A percentile compares a stretch with the other conserved stretches of the same genome.
Conservation (phyloP, 2,113 vertebrate species). For the Sitta europaea region DNA sequence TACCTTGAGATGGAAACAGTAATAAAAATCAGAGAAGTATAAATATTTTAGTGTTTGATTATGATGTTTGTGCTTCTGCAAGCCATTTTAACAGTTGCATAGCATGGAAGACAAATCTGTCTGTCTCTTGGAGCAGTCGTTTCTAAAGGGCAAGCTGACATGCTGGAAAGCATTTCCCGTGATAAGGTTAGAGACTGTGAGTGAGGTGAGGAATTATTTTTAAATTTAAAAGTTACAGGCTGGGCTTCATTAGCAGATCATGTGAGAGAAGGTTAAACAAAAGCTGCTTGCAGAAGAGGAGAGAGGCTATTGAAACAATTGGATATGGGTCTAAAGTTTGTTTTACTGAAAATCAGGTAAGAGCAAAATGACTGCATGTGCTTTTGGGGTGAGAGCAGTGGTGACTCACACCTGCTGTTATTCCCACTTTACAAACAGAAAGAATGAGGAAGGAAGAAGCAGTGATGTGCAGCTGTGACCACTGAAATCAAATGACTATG, state of each 20-base stretch:
- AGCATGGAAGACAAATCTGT: background rate
- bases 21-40: background rate
- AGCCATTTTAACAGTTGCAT: background rate
- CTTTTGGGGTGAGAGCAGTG: background rate
- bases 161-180: slow-evolving; percentile 12
- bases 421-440: background rate
- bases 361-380: background rate
- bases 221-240: slow-evolving; percentile 23
- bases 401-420: background rate
- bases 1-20: background rate
- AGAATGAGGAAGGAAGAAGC: background rate
- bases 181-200: background rate
- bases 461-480: background rate
- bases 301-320: background rate
- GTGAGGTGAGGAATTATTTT: slow-evolving; percentile 37
- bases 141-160: slow-evolving; percentile 52
- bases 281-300: background rate
- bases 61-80: background rate
- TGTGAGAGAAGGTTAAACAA: slow-evolving; percentile 49
- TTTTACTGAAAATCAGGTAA: slow-evolving; percentile 15
- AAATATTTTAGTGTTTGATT: background rate
- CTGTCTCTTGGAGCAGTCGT: background rate
- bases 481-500: background rate
- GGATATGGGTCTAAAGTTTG: background rate
- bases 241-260: slow-evolving; percentile 52